phyloP scores from a whole-genome alignment of 2,888 invertebrate species.

The Cosmorhoe ocellata region DNA sequence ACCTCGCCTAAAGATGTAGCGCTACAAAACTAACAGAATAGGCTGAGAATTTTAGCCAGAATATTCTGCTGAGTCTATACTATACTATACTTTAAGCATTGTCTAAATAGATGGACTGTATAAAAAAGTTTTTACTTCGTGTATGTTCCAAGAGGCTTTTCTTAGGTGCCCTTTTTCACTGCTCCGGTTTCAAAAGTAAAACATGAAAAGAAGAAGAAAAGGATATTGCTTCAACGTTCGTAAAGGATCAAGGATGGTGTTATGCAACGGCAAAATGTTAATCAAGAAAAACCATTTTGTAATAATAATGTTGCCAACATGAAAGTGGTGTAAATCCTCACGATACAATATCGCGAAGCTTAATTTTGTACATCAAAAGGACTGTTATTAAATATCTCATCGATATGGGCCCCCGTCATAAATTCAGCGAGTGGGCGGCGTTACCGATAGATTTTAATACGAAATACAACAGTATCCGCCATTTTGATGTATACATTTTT shows the following conservation, averaged over 20 bases:
- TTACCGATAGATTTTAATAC: constrained; percentile 77
- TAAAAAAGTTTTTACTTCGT: too few species aligned
- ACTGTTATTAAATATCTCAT: constrained; percentile 56
- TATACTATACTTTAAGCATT: too few species aligned
- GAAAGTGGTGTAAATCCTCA: constrained; percentile 5
- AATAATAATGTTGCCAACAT: too few species aligned
- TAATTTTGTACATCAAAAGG: constrained; percentile 29
- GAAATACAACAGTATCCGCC: constrained; percentile 67
- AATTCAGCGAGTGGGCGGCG: constrained; percentile 60
- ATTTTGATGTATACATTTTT: constrained; percentile 77
- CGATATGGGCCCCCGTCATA: constrained; percentile 54
- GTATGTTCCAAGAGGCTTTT: too few species aligned
- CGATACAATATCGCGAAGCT: constrained; percentile 12
- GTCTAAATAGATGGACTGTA: too few species aligned
- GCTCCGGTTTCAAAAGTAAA: not conserved
- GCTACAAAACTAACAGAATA: not conserved
- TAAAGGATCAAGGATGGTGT: constrained; percentile 12
- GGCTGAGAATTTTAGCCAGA: not conserved
- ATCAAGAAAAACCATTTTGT: constrained; percentile 1
- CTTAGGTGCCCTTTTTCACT: too few species aligned
- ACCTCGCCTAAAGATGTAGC: not conserved
- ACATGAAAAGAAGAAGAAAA: too few species aligned
- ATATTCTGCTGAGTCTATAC: too few species aligned
- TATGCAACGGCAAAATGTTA: constrained; percentile 17
- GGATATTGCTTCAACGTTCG: not conserved